Evolutionary conservation across 2,888 invertebrate species (phyloP).

Genomic region (Stegana nigrithorax): DNA sequence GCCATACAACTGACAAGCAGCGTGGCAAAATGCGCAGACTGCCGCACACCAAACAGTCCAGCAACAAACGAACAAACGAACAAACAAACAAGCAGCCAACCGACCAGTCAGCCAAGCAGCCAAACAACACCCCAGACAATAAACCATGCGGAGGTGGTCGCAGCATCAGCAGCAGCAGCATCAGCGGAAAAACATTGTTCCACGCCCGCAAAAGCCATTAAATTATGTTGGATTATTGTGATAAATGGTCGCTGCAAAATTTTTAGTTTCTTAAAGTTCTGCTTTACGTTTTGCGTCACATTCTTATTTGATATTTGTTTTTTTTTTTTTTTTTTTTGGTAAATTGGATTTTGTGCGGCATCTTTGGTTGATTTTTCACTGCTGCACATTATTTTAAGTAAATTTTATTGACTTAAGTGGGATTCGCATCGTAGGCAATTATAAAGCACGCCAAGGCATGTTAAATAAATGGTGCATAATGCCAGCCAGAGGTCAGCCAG

Average conservation of each 20-base stretch:
- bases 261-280: conserved; percentile 13
- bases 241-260: background rate
- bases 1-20: conserved; percentile 24
- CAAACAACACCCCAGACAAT: background rate
- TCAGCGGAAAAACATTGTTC: background rate
- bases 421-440: background rate
- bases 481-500: no score
- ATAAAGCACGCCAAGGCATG: no score
- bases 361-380: background rate
- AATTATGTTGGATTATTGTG: conserved; percentile 16
- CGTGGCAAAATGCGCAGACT: no score
- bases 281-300: background rate
- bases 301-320: background rate
- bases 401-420: background rate
- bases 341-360: background rate
- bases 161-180: background rate
- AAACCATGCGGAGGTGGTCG: background rate
- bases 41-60: no score
- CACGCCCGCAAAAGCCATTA: conserved; percentile 12
- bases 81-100: background rate
- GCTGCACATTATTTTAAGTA: background rate
- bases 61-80: background rate
- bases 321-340: background rate
- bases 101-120: background rate
- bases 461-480: no score